Evolutionary conservation across 2,888 invertebrate species (phyloP), one percentile per base, ranked within the genome.

Genomic region (Dyspetes luteomarginatus): DNA sequence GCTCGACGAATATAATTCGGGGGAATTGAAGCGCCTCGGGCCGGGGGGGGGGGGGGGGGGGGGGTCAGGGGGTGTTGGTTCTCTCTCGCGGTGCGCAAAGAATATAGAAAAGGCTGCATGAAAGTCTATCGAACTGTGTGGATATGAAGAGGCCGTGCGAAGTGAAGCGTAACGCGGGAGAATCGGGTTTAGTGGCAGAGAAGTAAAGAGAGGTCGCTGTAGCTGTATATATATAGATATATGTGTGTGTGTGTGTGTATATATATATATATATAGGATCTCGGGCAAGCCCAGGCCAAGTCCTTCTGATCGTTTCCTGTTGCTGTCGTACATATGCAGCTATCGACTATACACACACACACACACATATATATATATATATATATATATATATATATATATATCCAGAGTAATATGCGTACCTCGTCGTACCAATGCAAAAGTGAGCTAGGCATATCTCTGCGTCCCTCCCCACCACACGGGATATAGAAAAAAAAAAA

Each of bases 111-210:
- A 75, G 22, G 60, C 72, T n/a, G 67, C 67, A 62, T 28, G 60
- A 81, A 64, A 76, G 80, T 81, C 72, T 68, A 72, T 81, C 72
- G 71, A 76, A 67, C 80, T 68, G 76, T 62, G 69, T 50, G 45
- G 64, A 65, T 65, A 62, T 28, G 76, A 76, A 68, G 76, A 76
- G 80, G 67, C 76, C 76, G 52, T 15, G 76, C 45, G 60, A 73
- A 73, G 81, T 68, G 76, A 81, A 73, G 81, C 76, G 81, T 77
- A 81, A 77, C 81, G 74, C 65, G 58, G 36, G 76, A 76, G 65
- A 78, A 81, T 55, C 81, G 48, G 77, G 26, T 64, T 67, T 48
- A 62, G 67, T 72, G 50, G 48, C 56, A 65, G 62, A 76, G 72
- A 67, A 64, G 72, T n/a, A 50, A 36, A 48, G 60, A 67, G 71